Evolutionary conservation across 2,797 vertebrate species (phyloP), one percentile per base, ranked within the genome.

Genomic region (Gambelia wislizenii): DNA sequence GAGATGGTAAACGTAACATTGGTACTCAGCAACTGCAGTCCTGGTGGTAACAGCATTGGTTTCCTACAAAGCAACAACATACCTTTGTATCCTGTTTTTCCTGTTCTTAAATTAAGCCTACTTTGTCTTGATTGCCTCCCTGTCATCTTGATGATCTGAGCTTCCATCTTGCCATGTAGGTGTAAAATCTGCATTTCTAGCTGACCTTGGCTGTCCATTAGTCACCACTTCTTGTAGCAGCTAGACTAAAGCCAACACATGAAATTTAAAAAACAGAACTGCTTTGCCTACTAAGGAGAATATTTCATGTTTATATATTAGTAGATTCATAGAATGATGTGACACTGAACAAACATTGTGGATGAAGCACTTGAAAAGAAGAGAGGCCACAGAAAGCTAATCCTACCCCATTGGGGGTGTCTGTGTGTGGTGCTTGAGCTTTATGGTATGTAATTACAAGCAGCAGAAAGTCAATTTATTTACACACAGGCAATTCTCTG

Each of bases 371-470:
- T 82, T 42, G 4, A 61, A 82, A 83, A 69, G 80, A 25, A 49
- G 47, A 61, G 79, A 59, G 13, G 39, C 27, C 9, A n/a, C 18
- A 59, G 39, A 74, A 59, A 36, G 20, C 67, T 47, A 72, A 87
- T 74, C 52, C 33, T 75, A n/a, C 69, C 69, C 79, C 25, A 14
- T 22, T 75, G 79, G 20, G 54, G 20, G 54, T 56, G 80, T 49
- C 22, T 67, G n/a, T 87, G 59, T 87, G 33, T 54, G n/a, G 52
- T 30, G 33, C 54, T 25, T 30, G 69, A 83, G 79, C 70, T 88
- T 83, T 82, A 75, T 64, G 80, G 70, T 64, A 39, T 88, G 3
- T 83, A 88, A 83, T 88, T 88, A 75, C 56, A 83, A 83, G 54
- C 42, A 88, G 61, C 77, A 72, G 33, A 42, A 47, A 76, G 87